A percentile compares a stretch with the other conserved stretches of the same genome.
Evolutionary conservation across 2,113 vertebrate genomes (phyloP).

Genomic region (Istiophorus platypterus): DNA sequence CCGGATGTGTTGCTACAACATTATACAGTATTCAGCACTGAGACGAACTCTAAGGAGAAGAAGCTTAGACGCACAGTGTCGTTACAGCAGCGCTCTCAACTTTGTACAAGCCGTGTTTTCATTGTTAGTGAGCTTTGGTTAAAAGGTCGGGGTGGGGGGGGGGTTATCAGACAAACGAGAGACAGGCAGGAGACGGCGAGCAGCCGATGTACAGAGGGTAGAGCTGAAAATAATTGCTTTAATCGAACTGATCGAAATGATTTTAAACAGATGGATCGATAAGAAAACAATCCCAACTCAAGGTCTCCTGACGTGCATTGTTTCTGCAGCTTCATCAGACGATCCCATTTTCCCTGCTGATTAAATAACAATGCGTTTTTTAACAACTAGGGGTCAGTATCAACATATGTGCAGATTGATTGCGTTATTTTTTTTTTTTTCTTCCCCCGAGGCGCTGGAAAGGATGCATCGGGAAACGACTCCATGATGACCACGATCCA

Average conservation of each 20-base stretch:
- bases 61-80: slow-evolving; percentile 48
- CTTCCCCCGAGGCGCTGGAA: too few relatives aligned
- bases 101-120: slow-evolving; percentile 26
- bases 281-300: background rate
- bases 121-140: slow-evolving; percentile 59
- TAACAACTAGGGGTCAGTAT: too few relatives aligned
- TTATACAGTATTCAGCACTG: slow-evolving; percentile 54
- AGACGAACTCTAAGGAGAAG: slow-evolving; percentile 32
- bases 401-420: too few relatives aligned
- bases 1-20: slow-evolving; percentile 43
- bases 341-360: too few relatives aligned
- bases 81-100: slow-evolving; percentile 48
- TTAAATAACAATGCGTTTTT: too few relatives aligned
- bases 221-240: background rate
- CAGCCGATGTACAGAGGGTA: background rate
- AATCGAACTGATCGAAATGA: background rate
- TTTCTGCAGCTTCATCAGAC: background rate
- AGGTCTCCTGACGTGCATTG: background rate
- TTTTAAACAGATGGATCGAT: background rate
- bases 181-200: background rate
- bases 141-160: too few relatives aligned
- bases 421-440: too few relatives aligned
- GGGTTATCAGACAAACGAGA: background rate
- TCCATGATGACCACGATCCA: too few relatives aligned
- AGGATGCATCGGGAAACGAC: too few relatives aligned